phyloP scores from a whole-genome alignment of 2,888 invertebrate species.

The Sinotaia quadrata region DNA sequence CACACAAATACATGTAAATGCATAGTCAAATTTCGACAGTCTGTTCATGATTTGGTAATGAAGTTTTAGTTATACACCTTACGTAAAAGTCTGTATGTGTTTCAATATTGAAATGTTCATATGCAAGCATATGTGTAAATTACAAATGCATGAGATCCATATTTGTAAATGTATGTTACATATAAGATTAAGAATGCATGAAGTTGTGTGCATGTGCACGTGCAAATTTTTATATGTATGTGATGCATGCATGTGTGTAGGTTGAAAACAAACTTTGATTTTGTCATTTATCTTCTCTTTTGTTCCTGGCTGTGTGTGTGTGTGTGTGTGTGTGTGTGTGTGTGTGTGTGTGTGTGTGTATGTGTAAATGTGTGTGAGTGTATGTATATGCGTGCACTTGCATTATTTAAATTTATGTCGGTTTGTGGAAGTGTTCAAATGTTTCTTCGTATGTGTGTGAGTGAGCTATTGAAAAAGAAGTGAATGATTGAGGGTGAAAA shows the following conservation, averaged over 20 bases:
- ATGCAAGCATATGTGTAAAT: too few relatives aligned
- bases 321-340: background rate
- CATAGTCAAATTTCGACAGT: too few relatives aligned
- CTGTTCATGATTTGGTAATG: too few relatives aligned
- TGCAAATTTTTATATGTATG: background rate
- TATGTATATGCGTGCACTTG: background rate
- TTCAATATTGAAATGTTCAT: too few relatives aligned
- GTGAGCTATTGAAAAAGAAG: background rate
- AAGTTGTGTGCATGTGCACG: too few relatives aligned
- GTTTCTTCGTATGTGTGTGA: background rate
- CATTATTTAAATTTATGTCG: background rate
- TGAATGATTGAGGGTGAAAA: background rate
- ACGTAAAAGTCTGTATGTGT: too few relatives aligned
- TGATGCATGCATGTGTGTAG: constrained; percentile 1
- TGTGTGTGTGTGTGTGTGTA: background rate
- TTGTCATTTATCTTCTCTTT: background rate
- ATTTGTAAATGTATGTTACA: too few relatives aligned
- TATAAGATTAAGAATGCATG: too few relatives aligned
- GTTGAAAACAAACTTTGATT: background rate
- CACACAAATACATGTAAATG: too few relatives aligned
- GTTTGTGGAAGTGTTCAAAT: constrained; percentile 5
- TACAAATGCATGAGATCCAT: too few relatives aligned
- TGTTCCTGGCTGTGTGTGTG: background rate
- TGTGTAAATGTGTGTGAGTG: constrained; percentile 9
- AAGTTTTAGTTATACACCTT: too few relatives aligned